Evolutionary conservation across 2,888 invertebrate species (phyloP).

Genomic region (Neuroscelio doddi): DNA sequence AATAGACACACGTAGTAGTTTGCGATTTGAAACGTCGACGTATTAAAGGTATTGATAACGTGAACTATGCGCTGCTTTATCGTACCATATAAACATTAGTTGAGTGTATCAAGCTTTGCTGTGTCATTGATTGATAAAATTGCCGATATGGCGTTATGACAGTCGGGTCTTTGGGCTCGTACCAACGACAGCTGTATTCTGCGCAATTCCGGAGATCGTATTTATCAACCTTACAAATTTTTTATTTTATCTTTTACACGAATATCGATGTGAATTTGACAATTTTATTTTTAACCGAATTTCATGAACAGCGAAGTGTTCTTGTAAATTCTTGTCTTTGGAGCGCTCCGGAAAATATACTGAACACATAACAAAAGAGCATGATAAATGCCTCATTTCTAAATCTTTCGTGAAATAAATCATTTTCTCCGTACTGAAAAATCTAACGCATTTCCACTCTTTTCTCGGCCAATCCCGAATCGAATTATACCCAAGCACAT

Average conservation of each 20-base stretch:
- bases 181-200: too few species aligned
- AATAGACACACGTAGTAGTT: conserved; percentile 21
- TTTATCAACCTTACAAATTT: too few species aligned
- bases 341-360: too few species aligned
- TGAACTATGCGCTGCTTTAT: conserved; percentile 2
- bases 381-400: too few species aligned
- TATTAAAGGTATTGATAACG: conserved; percentile 15
- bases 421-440: conserved; percentile 25
- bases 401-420: conserved; percentile 16
- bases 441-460: conserved; percentile 5
- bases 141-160: not conserved
- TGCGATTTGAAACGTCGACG: conserved; percentile 20
- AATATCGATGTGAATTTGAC: too few species aligned
- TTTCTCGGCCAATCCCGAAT: not conserved
- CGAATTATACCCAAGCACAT: conserved; percentile 18
- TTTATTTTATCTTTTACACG: too few species aligned
- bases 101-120: not conserved
- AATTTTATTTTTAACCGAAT: too few species aligned
- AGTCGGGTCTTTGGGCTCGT: too few species aligned
- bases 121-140: conserved; percentile 8
- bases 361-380: too few species aligned
- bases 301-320: too few species aligned
- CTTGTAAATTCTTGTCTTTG: too few species aligned
- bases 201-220: not conserved
- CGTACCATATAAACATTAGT: conserved; percentile 6